A percentile compares a stretch with the other conserved stretches of the same genome.
Evolutionary conservation across 2,888 invertebrate genomes (phyloP).

Genomic region (Opisthograptis luteolata): DNA sequence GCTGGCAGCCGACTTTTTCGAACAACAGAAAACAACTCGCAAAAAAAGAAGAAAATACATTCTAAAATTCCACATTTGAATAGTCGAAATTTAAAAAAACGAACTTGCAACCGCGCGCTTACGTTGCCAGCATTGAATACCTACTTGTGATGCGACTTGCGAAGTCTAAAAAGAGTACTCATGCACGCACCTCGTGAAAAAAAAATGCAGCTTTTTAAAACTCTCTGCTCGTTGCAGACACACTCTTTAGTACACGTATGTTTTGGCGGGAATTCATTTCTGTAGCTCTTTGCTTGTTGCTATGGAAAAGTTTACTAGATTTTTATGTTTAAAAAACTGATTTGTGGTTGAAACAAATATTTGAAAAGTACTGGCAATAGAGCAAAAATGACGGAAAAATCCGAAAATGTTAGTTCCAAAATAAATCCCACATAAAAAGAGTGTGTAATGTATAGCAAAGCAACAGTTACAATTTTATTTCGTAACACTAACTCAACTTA

Average conservation of each 20-base stretch:
- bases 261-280: constrained; percentile 5
- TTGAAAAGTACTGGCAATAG: no score
- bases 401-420: no score
- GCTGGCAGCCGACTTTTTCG: constrained; percentile 30
- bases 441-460: no score
- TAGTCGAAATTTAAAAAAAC: constrained; percentile 41
- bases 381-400: no score
- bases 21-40: constrained; percentile 22
- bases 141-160: constrained; percentile 43
- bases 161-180: constrained; percentile 52
- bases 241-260: background rate
- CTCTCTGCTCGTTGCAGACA: constrained; percentile 6
- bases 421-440: no score
- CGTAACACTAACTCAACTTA: no score
- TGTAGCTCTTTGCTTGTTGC: background rate
- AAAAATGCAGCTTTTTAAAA: constrained; percentile 48
- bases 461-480: no score
- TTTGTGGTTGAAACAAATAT: no score
- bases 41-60: constrained; percentile 19
- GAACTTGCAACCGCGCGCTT: constrained; percentile 39
- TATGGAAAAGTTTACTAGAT: background rate
- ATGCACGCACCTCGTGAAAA: constrained; percentile 48
- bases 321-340: no score
- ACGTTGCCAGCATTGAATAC: constrained; percentile 52
- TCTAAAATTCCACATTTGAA: constrained; percentile 41